A percentile compares a stretch with the other conserved stretches of the same genome.
phyloP scores from a whole-genome alignment of 2,113 vertebrate species.

The Eublepharis macularius region DNA sequence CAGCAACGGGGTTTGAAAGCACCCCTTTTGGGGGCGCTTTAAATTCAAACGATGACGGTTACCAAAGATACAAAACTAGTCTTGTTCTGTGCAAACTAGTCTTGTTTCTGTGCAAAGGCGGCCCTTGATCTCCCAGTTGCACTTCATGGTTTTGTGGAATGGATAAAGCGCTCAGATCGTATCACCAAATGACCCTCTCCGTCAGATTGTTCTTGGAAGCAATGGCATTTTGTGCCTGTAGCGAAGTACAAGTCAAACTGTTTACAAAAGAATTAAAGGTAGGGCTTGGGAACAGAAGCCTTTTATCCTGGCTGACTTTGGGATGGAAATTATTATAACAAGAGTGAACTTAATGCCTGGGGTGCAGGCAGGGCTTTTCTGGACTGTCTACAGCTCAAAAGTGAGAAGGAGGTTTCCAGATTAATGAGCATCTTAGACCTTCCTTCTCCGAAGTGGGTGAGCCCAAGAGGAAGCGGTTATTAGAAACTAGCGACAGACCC shows the following conservation, averaged over 20 bases:
- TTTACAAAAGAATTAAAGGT: slow-evolving; percentile 55
- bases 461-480: not conserved
- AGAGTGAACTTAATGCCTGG: slow-evolving; percentile 44
- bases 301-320: slow-evolving; percentile 51
- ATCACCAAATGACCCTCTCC: slow-evolving; percentile 33
- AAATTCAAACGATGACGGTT: no score
- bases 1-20: no score
- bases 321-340: slow-evolving; percentile 53
- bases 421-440: slow-evolving; percentile 53
- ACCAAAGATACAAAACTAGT: no score
- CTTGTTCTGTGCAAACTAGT: no score
- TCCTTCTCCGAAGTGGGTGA: not conserved
- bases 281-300: not conserved
- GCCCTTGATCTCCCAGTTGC: no score
- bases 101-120: no score
- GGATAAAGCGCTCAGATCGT: slow-evolving; percentile 8
- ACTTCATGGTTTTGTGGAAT: slow-evolving; percentile 1
- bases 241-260: slow-evolving; percentile 60
- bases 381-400: slow-evolving; percentile 25
- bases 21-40: no score
- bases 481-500: not conserved
- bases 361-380: not conserved
- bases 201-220: slow-evolving; percentile 41
- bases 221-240: slow-evolving; percentile 17
- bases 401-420: slow-evolving; percentile 52